phyloP scores from a whole-genome alignment of 1,140 invertebrate genomes.

The Babylonia areolata region DNA sequence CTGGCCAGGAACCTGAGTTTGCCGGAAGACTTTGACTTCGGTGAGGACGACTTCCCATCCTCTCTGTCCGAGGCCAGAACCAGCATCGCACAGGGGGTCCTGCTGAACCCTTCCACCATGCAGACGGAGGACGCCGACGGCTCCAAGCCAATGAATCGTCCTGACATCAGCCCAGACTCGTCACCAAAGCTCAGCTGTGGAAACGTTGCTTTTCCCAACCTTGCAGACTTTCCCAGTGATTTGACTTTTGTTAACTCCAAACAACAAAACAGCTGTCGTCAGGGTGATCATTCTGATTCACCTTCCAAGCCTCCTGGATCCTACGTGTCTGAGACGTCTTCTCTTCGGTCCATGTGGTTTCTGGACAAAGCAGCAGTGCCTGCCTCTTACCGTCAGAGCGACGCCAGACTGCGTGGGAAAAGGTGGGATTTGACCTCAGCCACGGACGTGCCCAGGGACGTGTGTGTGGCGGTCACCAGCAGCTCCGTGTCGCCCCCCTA shows the following conservation, averaged over 20 bases:
- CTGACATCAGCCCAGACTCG: background rate
- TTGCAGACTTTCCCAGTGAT: too few species aligned
- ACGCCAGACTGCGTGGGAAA: too few species aligned
- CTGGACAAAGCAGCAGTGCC: too few species aligned
- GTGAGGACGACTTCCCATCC: background rate
- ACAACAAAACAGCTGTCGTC: too few species aligned
- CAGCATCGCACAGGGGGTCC: background rate
- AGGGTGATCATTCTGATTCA: too few species aligned
- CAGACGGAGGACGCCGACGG: background rate
- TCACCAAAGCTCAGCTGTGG: background rate
- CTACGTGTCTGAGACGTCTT: too few species aligned
- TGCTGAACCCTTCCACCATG: background rate
- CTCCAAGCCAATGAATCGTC: background rate
- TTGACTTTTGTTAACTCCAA: too few species aligned
- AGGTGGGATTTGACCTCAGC: too few species aligned
- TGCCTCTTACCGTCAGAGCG: too few species aligned
- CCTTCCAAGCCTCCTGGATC: too few species aligned
- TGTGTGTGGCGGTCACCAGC: background rate
- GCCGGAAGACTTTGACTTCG: background rate
- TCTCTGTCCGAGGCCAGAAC: background rate
- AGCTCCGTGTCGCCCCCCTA: background rate
- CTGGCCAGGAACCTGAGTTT: background rate
- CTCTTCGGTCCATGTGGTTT: too few species aligned
- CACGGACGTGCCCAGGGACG: background rate
- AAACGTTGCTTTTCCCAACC: background rate